A percentile compares a stretch with the other conserved stretches of the same genome.
phyloP scores from a whole-genome alignment of 2,797 vertebrate species.

The Rhinogobio ventralis region DNA sequence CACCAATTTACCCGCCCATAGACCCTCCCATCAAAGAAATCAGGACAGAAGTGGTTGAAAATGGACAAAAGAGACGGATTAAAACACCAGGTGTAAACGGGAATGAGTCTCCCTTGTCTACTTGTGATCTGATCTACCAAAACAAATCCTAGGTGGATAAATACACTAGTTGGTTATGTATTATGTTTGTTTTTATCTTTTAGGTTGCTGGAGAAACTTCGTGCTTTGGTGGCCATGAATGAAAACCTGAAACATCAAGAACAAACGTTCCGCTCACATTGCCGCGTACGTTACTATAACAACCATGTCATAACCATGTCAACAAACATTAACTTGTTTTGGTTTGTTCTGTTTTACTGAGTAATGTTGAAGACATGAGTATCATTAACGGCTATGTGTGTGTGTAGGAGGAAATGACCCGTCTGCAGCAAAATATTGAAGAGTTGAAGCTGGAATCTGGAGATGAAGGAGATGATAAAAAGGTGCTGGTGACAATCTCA shows the following conservation, averaged over 20 bases:
- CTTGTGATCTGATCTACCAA: too few relatives aligned
- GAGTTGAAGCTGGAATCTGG: constrained; percentile 81
- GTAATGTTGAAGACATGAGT: background rate
- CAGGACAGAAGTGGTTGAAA: too few relatives aligned
- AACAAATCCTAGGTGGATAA: too few relatives aligned
- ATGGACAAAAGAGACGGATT: too few relatives aligned
- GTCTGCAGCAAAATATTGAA: constrained; percentile 90
- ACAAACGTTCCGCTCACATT: constrained; percentile 92
- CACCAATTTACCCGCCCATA: too few relatives aligned
- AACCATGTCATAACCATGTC: background rate
- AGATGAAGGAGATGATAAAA: constrained; percentile 81
- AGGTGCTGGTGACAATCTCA: constrained; percentile 71
- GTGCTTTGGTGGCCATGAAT: constrained; percentile 90
- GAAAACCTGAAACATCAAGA: constrained; percentile 94
- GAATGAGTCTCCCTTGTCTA: too few relatives aligned
- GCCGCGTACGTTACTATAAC: constrained; percentile 82
- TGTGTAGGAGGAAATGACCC: constrained; percentile 91
- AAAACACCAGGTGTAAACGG: too few relatives aligned
- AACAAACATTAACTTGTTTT: background rate
- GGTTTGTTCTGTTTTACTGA: background rate
- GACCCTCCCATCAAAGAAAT: too few relatives aligned
- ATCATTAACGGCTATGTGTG: background rate
- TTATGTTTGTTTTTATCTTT: background rate
- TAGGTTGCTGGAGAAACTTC: constrained; percentile 88
- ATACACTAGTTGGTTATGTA: too few relatives aligned